A percentile compares a stretch with the other conserved stretches of the same genome.
Evolutionary conservation across 1,140 invertebrate species (phyloP).

Genomic region (Meloidogyne chitwoodi): DNA sequence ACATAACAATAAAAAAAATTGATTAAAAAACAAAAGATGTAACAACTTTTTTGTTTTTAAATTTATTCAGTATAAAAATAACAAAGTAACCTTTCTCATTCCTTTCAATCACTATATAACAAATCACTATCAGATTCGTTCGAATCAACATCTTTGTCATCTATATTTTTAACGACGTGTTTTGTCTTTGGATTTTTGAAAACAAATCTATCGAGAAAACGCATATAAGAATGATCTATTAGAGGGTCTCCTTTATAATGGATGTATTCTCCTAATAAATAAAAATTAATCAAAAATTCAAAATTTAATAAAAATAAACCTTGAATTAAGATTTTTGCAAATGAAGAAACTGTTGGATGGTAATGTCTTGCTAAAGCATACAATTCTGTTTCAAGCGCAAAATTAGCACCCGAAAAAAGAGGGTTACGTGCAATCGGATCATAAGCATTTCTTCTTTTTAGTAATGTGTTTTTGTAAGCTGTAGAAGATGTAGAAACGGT

Average conservation of each 20-base stretch:
- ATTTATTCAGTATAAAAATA: background rate
- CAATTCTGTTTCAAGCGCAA: constrained; percentile 72
- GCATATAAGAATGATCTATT: constrained; percentile 79
- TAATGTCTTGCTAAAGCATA: constrained; percentile 71
- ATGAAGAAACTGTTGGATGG: constrained; percentile 84
- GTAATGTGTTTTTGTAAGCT: background rate
- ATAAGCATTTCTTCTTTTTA: constrained; percentile 63
- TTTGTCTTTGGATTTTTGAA: constrained; percentile 86
- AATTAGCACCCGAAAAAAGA: constrained; percentile 72
- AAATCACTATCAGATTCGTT: constrained; percentile 11
- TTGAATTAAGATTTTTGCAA: constrained; percentile 76
- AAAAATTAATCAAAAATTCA: constrained; percentile 5
- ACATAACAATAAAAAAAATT: background rate
- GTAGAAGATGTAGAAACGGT: background rate
- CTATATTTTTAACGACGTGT: background rate
- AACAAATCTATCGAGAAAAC: constrained; percentile 87
- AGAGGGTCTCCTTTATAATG: constrained; percentile 85
- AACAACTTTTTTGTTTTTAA: background rate
- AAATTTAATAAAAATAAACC: constrained; percentile 61
- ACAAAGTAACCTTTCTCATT: background rate
- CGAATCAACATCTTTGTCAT: constrained; percentile 19
- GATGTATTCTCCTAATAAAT: constrained; percentile 62
- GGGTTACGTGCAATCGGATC: constrained; percentile 78
- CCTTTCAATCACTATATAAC: too few species aligned
- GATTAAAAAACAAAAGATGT: background rate